Conservation (phyloP, 2,113 vertebrate genomes). For the Alligator sinensis region DNA sequence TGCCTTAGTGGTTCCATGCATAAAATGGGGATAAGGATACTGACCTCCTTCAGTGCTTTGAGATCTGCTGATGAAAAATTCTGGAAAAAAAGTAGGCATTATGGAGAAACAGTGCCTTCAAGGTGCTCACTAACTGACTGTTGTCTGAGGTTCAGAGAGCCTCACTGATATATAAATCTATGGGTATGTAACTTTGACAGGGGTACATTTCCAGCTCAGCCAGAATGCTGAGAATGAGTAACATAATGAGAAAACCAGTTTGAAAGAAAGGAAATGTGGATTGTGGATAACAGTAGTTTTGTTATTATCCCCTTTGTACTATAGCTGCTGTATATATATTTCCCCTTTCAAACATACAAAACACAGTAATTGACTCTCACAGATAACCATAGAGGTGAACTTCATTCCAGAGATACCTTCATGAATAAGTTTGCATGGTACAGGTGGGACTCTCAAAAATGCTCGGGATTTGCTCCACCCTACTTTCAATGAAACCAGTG, state of each 20-base stretch:
- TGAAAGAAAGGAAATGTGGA: not conserved
- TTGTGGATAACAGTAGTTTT: not conserved
- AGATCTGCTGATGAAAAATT: not conserved
- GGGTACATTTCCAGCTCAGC: not conserved
- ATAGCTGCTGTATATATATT: not conserved
- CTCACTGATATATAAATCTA: not conserved
- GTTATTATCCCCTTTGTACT: not conserved
- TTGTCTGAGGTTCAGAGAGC: not conserved
- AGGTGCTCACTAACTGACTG: not conserved
- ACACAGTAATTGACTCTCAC: not conserved
- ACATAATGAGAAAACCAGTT: rapidly evolving
- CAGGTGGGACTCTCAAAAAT: not conserved
- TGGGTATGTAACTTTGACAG: not conserved
- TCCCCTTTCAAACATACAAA: not conserved
- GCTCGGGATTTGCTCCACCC: not conserved
- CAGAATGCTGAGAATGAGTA: rapidly evolving
- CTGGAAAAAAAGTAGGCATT: not conserved
- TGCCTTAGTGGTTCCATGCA: not conserved
- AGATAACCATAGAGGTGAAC: not conserved
- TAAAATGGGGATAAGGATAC: not conserved
- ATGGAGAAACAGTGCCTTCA: not conserved
- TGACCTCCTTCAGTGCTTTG: not conserved
- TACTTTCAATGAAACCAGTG: not conserved
- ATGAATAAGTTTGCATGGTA: not conserved
- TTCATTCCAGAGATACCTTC: not conserved